Evolutionary conservation across 2,797 vertebrate species (phyloP).

Genomic region (Erithacus rubecula): DNA sequence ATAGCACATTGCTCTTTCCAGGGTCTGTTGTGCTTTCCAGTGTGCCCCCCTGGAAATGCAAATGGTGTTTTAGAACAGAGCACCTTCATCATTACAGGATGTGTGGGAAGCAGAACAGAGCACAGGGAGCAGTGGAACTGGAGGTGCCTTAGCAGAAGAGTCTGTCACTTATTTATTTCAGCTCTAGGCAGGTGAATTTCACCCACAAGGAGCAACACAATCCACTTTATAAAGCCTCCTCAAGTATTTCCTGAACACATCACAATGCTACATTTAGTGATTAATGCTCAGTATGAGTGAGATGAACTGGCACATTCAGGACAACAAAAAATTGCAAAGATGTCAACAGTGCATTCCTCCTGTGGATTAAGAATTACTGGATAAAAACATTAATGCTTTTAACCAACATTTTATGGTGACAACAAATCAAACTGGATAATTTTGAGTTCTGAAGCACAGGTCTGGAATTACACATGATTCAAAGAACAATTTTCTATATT

Average conservation of each 20-base stretch:
- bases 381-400: slow-evolving; percentile 1
- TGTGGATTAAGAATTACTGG: not conserved
- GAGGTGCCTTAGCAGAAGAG: not conserved
- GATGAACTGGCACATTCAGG: slow-evolving; percentile 37
- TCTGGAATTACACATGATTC: accelerated
- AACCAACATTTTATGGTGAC: not conserved
- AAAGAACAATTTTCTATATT: not conserved
- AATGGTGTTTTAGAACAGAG: not conserved
- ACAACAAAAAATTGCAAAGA: not conserved
- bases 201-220: not conserved
- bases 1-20: not conserved
- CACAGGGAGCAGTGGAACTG: not conserved
- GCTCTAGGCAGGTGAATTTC: slow-evolving; percentile 49
- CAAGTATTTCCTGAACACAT: slow-evolving; percentile 4
- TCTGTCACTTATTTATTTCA: not conserved
- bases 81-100: not conserved
- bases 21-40: not conserved
- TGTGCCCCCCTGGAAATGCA: not conserved
- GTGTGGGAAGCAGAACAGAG: slow-evolving; percentile 18
- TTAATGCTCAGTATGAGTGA: not conserved
- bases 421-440: not conserved
- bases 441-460: not conserved
- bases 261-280: not conserved
- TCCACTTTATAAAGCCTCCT: not conserved
- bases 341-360: slow-evolving; percentile 7